A percentile compares a stretch with the other conserved stretches of the same genome.
Conservation (phyloP, 2,888 invertebrate genomes). For the Salticus scenicus region DNA sequence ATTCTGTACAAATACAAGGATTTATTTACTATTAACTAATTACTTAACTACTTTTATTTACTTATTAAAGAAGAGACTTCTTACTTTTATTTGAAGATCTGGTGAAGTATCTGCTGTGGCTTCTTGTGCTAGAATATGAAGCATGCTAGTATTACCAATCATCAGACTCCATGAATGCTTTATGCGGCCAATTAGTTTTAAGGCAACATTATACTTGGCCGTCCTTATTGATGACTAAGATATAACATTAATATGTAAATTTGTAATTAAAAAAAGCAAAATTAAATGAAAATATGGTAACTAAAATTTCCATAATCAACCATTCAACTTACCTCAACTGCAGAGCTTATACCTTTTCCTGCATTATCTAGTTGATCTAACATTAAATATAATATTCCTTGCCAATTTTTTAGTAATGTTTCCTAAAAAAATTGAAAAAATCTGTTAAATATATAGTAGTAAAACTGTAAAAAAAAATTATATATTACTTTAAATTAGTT, state of each 20-base stretch:
- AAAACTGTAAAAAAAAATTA: neutral
- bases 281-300: neutral
- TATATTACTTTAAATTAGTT: no score
- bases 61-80: no score
- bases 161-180: constrained; percentile 72
- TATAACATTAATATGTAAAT: neutral
- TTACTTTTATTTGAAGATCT: constrained; percentile 72
- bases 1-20: no score
- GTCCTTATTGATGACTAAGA: constrained; percentile 76
- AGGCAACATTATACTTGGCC: constrained; percentile 76
- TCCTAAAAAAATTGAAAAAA: constrained; percentile 69
- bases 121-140: constrained; percentile 76
- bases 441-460: neutral
- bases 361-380: constrained; percentile 75
- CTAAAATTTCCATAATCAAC: neutral
- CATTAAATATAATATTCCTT: constrained; percentile 78
- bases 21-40: no score
- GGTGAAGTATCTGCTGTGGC: constrained; percentile 69
- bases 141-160: constrained; percentile 75
- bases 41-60: no score
- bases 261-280: neutral
- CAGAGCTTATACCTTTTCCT: constrained; percentile 74
- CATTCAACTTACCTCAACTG: constrained; percentile 75
- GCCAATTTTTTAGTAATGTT: constrained; percentile 77
- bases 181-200: constrained; percentile 75